Conservation (phyloP, 2,113 vertebrate species). For the Mus pahari region DNA sequence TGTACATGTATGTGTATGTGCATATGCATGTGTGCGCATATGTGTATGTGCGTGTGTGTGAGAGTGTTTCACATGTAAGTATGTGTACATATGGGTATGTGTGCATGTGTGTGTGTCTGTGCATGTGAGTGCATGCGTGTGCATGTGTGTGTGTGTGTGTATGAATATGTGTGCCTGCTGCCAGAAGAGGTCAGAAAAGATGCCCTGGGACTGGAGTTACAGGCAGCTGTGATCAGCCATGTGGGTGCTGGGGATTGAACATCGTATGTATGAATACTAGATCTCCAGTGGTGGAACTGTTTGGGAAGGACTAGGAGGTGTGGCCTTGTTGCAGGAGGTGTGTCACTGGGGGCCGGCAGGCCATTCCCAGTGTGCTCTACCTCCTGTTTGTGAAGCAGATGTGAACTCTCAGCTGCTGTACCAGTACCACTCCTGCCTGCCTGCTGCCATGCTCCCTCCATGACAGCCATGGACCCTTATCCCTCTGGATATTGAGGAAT, state of each 20-base stretch:
- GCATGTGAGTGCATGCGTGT: neutral
- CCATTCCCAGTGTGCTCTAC: neutral
- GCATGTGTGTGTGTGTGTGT: neutral
- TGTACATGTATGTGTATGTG: neutral
- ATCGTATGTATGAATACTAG: neutral
- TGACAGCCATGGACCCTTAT: neutral
- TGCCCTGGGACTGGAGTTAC: neutral
- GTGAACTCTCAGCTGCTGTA: neutral
- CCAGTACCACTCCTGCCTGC: neutral
- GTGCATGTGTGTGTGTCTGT: too few species aligned
- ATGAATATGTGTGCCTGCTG: neutral
- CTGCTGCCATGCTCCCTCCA: neutral
- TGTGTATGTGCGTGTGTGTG: too few species aligned
- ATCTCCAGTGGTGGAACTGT: neutral
- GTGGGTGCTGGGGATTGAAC: neutral
- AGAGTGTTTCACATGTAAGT: too few species aligned
- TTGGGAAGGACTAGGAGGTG: neutral
- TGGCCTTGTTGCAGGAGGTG: too few species aligned
- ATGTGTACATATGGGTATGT: accelerated
- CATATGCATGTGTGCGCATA: too few species aligned
- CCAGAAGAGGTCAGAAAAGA: neutral
- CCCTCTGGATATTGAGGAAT: neutral
- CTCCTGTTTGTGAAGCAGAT: neutral
- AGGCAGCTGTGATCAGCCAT: neutral
- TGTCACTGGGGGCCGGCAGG: too few species aligned